A percentile compares a stretch with the other conserved stretches of the same genome.
phyloP scores from a whole-genome alignment of 2,888 invertebrate species.

The Chaitophorus viminalis region DNA sequence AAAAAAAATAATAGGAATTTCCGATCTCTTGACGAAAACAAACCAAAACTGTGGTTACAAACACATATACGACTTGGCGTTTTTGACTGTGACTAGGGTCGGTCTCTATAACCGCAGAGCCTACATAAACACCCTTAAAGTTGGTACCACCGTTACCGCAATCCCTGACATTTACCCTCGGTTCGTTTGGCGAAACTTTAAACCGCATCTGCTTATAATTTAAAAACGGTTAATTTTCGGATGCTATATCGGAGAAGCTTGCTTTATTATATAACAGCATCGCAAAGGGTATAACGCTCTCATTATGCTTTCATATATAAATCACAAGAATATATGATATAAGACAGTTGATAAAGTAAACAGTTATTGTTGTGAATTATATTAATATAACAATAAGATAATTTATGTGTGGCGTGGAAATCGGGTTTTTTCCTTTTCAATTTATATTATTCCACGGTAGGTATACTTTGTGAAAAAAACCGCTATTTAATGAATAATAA shows the following conservation, averaged over 20 bases:
- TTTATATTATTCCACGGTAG: too few relatives aligned
- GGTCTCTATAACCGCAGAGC: background rate
- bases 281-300: too few relatives aligned
- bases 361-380: too few relatives aligned
- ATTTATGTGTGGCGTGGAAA: too few relatives aligned
- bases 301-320: too few relatives aligned
- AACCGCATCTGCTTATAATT: background rate
- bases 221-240: background rate
- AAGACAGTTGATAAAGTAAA: too few relatives aligned
- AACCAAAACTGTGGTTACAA: constrained; percentile 4
- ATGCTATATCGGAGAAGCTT: background rate
- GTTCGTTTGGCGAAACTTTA: constrained; percentile 19
- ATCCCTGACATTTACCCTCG: background rate
- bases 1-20: background rate
- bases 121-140: background rate
- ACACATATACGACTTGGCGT: background rate
- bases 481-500: too few relatives aligned
- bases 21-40: background rate
- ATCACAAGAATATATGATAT: too few relatives aligned
- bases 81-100: background rate
- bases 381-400: too few relatives aligned
- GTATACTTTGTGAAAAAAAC: too few relatives aligned
- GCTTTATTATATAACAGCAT: too few relatives aligned
- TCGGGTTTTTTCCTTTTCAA: too few relatives aligned
- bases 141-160: background rate